Evolutionary conservation across 1,140 invertebrate species (phyloP), one percentile per base, ranked within the genome.

Genomic region (Drosophila santomea): DNA sequence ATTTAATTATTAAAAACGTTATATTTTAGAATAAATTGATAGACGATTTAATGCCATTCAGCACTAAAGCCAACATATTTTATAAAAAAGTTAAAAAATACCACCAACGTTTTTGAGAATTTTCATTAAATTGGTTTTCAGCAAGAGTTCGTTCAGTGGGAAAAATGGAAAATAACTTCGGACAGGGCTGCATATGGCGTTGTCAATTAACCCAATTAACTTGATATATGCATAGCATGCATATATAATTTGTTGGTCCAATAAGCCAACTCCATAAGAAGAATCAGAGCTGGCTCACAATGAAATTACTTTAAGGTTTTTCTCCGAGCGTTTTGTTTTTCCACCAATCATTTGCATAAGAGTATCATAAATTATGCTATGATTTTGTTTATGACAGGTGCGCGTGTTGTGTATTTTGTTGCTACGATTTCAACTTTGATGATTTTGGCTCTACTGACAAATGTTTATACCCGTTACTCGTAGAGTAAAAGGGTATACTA

Each of bases 141-240:
- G 35, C 39, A 36, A 20, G 23, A 38, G 17, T 63, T 51, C 15
- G 47, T 43, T 12, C 32, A 15, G 47, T 12, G 17, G 41, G 58
- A 23, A 62, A 47, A 28, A 71, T 73, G 39, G 57, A 68, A 68
- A 76, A 76, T 60, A 64, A 45, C 41, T n/a, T 77, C 28, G 39
- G 51, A 50, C 59, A 47, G 63, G 59, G 32, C 74, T 47, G 52
- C 56, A 60, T 44, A 59, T 64, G 67, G 71, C 50, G 56, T 57
- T 51, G 58, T 64, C 74, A 82, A 83, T 86, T 86, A 86, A 86
- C 82, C 83, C 79, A 86, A 88, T 86, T 86, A 88, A 79, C 79
- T 82, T 88, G 83, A 88, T 83, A 75, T 76, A 88, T 66, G 75
- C 79, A 88, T 56, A 88, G 72, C 79, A 68, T 88, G 66, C 74